Conservation (phyloP, 1,140 invertebrate species). For the Drosophila serrata region DNA sequence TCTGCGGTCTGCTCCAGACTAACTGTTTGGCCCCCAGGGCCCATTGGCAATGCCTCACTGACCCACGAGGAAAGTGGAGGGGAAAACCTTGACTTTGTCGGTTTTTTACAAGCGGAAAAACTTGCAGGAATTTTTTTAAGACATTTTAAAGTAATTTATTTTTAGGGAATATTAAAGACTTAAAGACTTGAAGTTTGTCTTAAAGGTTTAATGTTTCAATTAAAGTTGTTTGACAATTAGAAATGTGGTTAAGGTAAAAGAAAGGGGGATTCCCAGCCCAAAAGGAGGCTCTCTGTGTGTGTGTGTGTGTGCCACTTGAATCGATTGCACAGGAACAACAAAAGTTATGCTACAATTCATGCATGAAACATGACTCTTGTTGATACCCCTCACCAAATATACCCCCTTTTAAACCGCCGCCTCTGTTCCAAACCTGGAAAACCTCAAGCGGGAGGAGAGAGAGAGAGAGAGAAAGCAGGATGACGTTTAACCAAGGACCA, state of each 20-base stretch:
- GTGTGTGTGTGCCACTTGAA: constrained; percentile 64
- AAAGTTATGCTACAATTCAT: constrained; percentile 78
- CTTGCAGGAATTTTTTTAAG: neutral
- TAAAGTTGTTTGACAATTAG: constrained; percentile 39
- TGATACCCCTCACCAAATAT: constrained; percentile 13
- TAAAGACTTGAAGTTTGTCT: neutral
- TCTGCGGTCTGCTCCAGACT: constrained; percentile 21
- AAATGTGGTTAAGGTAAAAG: neutral
- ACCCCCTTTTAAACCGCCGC: neutral
- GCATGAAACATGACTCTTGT: constrained; percentile 67
- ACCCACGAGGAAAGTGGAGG: constrained; percentile 12
- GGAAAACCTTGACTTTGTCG: constrained; percentile 19
- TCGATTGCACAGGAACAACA: constrained; percentile 74
- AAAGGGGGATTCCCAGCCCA: neutral
- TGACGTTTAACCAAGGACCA: constrained; percentile 4
- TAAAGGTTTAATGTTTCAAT: neutral
- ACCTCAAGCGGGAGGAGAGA: constrained; percentile 1
- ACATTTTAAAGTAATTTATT: neutral
- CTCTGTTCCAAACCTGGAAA: neutral
- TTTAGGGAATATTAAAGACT: neutral
- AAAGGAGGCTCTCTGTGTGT: neutral
- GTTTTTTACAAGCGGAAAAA: constrained; percentile 4
- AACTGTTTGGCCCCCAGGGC: constrained; percentile 40
- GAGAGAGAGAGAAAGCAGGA: constrained; percentile 5
- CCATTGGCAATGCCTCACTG: constrained; percentile 46